Evolutionary conservation across 2,113 vertebrate genomes (phyloP).

Genomic region (Neolamprologus sp.): DNA sequence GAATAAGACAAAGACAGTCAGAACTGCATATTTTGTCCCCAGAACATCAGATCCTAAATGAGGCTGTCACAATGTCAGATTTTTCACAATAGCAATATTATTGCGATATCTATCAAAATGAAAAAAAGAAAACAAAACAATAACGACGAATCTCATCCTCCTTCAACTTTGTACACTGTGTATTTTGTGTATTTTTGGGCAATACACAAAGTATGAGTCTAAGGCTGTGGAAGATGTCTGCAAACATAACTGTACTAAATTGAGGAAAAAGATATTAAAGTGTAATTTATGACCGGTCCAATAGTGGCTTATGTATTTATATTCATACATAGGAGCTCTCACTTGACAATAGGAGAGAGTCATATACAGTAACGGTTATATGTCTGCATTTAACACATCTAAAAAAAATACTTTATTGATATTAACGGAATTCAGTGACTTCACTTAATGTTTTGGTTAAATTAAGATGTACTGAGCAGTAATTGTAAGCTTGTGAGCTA

Average conservation of each 20-base stretch:
- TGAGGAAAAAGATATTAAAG: not conserved
- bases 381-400: not conserved
- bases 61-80: not conserved
- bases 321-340: not conserved
- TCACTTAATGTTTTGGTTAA: not conserved
- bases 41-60: not conserved
- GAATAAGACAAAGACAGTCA: not conserved
- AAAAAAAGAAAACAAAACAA: not conserved
- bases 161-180: not conserved
- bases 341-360: not conserved
- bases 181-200: not conserved
- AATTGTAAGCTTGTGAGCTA: not conserved
- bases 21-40: not conserved
- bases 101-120: not conserved
- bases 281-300: not conserved
- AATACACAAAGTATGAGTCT: not conserved
- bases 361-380: not conserved
- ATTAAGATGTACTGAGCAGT: not conserved
- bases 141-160: not conserved
- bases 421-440: not conserved
- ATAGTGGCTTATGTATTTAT: not conserved
- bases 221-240: not conserved
- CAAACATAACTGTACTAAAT: not conserved
- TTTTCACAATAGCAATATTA: not conserved
- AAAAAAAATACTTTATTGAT: not conserved